phyloP scores from a whole-genome alignment of 2,888 invertebrate species.

The Cerastoderma edule region DNA sequence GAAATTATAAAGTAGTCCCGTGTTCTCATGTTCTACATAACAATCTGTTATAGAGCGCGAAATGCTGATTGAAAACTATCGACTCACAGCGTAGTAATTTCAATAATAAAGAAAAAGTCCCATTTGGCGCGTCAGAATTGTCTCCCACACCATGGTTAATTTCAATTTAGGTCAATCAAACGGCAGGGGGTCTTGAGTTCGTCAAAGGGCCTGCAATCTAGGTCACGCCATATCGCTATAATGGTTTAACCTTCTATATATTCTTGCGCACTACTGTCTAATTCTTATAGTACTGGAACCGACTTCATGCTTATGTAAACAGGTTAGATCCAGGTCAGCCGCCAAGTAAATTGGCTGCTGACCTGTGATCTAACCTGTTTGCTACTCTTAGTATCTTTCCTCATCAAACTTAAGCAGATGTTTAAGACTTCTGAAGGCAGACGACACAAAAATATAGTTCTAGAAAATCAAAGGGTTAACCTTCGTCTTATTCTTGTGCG shows the following conservation, averaged over 20 bases:
- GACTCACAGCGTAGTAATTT: slow-evolving; percentile 5
- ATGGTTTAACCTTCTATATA: neutral
- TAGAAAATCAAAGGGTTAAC: too few relatives aligned
- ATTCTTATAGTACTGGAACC: too few relatives aligned
- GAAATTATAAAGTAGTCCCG: neutral
- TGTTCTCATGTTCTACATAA: neutral
- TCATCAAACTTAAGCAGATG: too few relatives aligned
- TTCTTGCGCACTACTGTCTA: too few relatives aligned
- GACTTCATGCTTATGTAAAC: too few relatives aligned
- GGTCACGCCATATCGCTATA: neutral
- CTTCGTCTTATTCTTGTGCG: too few relatives aligned
- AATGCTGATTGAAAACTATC: slow-evolving; percentile 3
- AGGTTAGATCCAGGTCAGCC: too few relatives aligned
- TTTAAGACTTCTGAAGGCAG: too few relatives aligned
- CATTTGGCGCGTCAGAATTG: neutral
- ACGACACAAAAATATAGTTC: too few relatives aligned
- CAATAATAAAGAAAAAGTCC: slow-evolving; percentile 14
- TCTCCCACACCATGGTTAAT: neutral
- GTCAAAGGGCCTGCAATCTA: slow-evolving; percentile 8
- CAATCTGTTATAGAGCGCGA: neutral
- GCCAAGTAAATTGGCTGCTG: too few relatives aligned
- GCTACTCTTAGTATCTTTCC: too few relatives aligned
- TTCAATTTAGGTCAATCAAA: slow-evolving; percentile 5
- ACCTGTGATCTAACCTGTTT: too few relatives aligned
- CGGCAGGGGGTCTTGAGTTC: slow-evolving; percentile 7